These are phyloP conservation scores for Pampusana beccarii DNA, from an alignment of 2,113 vertebrate genomes.

Conservation along the genomic window DNA sequence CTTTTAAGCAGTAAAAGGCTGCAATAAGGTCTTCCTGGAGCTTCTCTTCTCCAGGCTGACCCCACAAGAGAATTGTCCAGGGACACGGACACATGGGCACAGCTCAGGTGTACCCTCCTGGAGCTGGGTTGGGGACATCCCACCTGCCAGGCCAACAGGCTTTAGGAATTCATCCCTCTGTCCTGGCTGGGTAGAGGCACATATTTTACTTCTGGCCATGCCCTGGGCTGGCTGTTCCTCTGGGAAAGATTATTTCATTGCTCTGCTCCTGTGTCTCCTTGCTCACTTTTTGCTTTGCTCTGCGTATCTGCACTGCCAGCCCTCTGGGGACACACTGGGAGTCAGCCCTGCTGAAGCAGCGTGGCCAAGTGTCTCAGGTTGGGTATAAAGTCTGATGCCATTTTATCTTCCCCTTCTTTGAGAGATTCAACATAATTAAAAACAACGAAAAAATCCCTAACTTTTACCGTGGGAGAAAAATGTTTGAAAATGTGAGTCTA, in stretches of 20 bases:
- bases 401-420: neutral
- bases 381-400: neutral
- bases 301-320: neutral
- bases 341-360: neutral
- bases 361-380: neutral
- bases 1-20: too few species aligned
- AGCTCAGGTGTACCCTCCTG: neutral
- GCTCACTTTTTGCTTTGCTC: neutral
- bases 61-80: neutral
- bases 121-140: neutral
- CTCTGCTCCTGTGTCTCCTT: neutral
- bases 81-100: neutral
- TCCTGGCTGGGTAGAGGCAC: neutral
- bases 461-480: neutral
- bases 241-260: neutral
- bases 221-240: neutral
- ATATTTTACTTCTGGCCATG: neutral
- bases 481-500: neutral
- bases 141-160: neutral
- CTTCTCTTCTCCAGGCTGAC: too few species aligned
- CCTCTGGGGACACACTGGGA: neutral
- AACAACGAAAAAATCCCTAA: neutral
- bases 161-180: neutral
- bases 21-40: too few species aligned
- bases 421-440: neutral